Base-by-base conservation (phyloP, 2,113 vertebrate species). In the Silurus meridionalis region DNA sequence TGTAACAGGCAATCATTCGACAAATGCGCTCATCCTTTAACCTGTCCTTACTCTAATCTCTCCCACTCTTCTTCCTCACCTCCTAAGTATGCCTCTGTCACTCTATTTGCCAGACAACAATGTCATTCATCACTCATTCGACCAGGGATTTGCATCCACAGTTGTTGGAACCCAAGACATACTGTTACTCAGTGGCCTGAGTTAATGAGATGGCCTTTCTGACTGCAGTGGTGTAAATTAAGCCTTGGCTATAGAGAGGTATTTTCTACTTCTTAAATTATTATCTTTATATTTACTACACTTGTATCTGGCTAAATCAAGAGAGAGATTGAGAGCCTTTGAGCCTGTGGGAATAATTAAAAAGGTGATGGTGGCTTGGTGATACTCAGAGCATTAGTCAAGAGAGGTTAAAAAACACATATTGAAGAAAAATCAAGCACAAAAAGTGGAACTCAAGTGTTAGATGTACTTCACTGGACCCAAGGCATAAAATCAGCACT, bases 131-230 rank as follows among this genome's bases (percentile, higher is more conserved):
- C 87, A 87, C 55, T 60, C 58, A 87, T 52, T 60, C 58, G 82
- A 87, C 83, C 80, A 90, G 90, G 88, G 78, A 91, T 94, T 90
- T 84, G 83, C 88, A 78, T 69, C 86, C 66, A 71, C 60, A 53
- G 57, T 83, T 82, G 88, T 84, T 90, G 88, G 91, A 48, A 48
- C 48, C 87, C 58, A 80, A 89, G 85, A 91, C 91, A 88, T 67
- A 71, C 86, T 90, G 90, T 91, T 91, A 91, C 75, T 91, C 83
- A 83, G 67, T 5, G 17, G 55, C 58, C 80, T 66, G 83, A 67
- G 90, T 92, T 91, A 77, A 85, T 81, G 90, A 79, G 80, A 77
- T 69, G 58, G 81, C 82, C 84, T 85, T 71, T 46, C 53, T 80
- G 66, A 71, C 69, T 71, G 19, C 50, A 55, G 23, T 71, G 66